phyloP scores from a whole-genome alignment of 1,140 invertebrate species.

The Drosophila hydei region DNA sequence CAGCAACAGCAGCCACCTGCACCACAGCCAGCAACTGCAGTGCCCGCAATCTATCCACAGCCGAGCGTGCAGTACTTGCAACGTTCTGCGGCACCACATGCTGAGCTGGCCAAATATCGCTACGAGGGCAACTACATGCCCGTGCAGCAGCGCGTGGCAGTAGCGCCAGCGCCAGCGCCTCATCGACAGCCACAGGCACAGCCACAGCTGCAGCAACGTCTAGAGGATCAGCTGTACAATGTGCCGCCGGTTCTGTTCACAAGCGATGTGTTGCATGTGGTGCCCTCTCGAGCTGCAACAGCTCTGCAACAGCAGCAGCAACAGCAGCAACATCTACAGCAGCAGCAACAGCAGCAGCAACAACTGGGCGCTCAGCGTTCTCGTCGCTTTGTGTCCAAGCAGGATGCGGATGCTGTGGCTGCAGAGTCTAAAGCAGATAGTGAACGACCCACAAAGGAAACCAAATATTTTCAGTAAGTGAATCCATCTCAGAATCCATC shows the following conservation, averaged over 20 bases:
- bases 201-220: constrained; percentile 20
- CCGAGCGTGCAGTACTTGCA: constrained; percentile 64
- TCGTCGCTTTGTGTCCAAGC: constrained; percentile 31
- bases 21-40: not conserved
- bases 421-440: constrained; percentile 34
- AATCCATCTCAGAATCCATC: too few species aligned
- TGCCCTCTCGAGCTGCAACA: constrained; percentile 49
- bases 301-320: constrained; percentile 49
- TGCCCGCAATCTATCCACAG: constrained; percentile 50
- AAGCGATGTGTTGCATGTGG: constrained; percentile 67
- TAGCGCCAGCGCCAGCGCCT: constrained; percentile 14
- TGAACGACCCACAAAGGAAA: constrained; percentile 38
- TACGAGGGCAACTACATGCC: constrained; percentile 74
- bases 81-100: constrained; percentile 55
- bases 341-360: constrained; percentile 16
- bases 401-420: constrained; percentile 28
- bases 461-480: constrained; percentile 71
- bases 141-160: constrained; percentile 43
- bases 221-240: constrained; percentile 50
- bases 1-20: constrained; percentile 54
- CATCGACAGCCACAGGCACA: constrained; percentile 12
- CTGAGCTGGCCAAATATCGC: constrained; percentile 73
- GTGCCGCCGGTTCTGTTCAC: constrained; percentile 67
- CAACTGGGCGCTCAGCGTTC: constrained; percentile 37
- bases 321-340: constrained; percentile 16